Percentiles rank a stretch among this genome's conserved stretches.
These are phyloP conservation scores for Arnoldichthys spilopterus DNA, from an alignment of 2,797 vertebrate species.

Conservation along the genomic window DNA sequence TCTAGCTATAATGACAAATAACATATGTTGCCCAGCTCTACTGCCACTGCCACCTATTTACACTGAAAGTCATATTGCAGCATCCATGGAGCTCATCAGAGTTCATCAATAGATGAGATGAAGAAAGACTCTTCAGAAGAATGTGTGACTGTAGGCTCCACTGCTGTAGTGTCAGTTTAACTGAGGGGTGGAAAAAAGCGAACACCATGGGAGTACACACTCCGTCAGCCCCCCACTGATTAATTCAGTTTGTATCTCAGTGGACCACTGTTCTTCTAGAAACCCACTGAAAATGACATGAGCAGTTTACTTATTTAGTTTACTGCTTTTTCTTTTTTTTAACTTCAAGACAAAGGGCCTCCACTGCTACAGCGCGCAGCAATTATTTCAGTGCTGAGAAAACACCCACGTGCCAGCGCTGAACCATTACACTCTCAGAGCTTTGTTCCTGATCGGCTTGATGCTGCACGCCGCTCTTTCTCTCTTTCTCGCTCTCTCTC, in stretches of 20 bases:
- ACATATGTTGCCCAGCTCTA: background rate
- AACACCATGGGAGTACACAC: slow-evolving; percentile 57
- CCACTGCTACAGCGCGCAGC: slow-evolving; percentile 67
- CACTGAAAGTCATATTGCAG: slow-evolving; percentile 4
- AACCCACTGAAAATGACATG: slow-evolving; percentile 38
- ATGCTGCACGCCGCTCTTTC: slow-evolving; percentile 3
- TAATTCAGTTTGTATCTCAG: slow-evolving; percentile 61
- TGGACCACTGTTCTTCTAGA: slow-evolving; percentile 22
- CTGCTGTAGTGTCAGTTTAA: slow-evolving; percentile 48
- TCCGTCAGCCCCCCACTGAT: slow-evolving; percentile 57
- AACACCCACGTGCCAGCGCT: slow-evolving; percentile 50
- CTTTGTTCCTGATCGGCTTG: slow-evolving; percentile 6
- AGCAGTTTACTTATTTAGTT: slow-evolving; percentile 38
- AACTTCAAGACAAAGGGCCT: slow-evolving; percentile 56
- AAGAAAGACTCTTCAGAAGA: background rate
- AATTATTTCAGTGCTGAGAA: slow-evolving; percentile 71
- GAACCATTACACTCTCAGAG: slow-evolving; percentile 41
- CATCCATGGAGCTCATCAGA: background rate
- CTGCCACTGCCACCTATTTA: background rate
- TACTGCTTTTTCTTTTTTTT: slow-evolving; percentile 33
- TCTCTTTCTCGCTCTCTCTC: background rate
- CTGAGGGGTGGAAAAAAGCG: slow-evolving; percentile 54
- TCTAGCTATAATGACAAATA: background rate
- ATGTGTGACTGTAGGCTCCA: slow-evolving; percentile 28
- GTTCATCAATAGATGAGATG: slow-evolving; percentile 2